Evolutionary conservation across 2,888 invertebrate genomes (phyloP).

Genomic region (Koerneria pararmatus): DNA sequence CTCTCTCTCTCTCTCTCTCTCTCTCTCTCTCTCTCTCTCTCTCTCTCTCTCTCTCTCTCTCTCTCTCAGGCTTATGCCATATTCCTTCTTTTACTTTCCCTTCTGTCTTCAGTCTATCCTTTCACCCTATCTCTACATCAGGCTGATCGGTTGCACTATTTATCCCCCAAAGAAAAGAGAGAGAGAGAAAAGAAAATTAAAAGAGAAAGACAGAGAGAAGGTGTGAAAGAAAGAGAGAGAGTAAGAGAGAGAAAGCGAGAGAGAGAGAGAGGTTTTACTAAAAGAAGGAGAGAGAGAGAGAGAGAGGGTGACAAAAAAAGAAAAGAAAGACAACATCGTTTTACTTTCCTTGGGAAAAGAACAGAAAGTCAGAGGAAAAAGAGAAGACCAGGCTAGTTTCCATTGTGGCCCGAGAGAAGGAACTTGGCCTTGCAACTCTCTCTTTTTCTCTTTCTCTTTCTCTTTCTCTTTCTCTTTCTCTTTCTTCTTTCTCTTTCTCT

Average conservation of each 20-base stretch:
- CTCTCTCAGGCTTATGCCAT: no score
- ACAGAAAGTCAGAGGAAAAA: not conserved
- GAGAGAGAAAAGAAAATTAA: not conserved
- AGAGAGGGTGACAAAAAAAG: not conserved
- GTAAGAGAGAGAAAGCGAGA: not conserved
- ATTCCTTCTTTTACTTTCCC: no score
- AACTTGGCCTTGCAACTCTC: not conserved
- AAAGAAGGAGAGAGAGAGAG: not conserved
- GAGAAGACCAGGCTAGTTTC: not conserved
- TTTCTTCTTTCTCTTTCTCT: conserved; percentile 10
- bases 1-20: no score
- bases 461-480: not conserved
- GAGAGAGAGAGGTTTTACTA: conserved; percentile 3
- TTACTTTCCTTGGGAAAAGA: not conserved
- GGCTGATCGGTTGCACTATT: no score
- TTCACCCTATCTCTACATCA: no score
- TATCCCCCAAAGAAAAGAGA: not conserved
- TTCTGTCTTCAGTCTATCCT: no score
- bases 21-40: no score
- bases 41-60: no score
- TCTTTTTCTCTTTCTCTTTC: not conserved
- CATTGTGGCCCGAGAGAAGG: conserved; percentile 4
- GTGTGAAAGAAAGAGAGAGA: not conserved
- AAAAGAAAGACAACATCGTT: not conserved
- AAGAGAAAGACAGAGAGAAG: not conserved